Base-by-base conservation (phyloP, 2,113 vertebrate species). In the Synodontis membranacea region DNA sequence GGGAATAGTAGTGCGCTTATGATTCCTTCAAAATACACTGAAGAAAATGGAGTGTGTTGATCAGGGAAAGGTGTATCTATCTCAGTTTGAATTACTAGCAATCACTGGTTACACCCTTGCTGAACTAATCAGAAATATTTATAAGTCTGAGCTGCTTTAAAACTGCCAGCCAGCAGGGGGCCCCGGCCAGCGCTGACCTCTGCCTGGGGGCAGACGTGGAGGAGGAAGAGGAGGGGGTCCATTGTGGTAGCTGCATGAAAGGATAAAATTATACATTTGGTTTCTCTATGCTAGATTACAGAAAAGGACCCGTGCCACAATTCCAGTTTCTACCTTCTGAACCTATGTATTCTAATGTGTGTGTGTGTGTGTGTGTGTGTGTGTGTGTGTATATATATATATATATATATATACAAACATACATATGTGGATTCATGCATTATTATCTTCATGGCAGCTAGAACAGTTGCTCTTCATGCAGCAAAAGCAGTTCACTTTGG, bases 201-300 rank as follows among this genome's bases (percentile, higher is more conserved):
- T 68, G 64, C 64, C 31, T 19, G 64, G 64, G 37, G 64, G 64
- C 64, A 68, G 31, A 68, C 37, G 15, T 31, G 64, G 31, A 17
- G 64, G 64, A 68, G 64, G 64, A 37, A 68, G 64, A 37, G 31
- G 64, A 68, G 31, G 31, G 15, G 64, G 64, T 68, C 64, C 64
- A 68, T 37, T 68, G 64, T 37, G 64, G 64, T 68, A 68, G 64
- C 64, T 68, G 64, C 64, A 19, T 68, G 64, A 68, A 68, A 68
- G 64, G 64, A 68, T 68, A 68, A 37, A 68, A 37, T 68, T 37
- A 68, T 37, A 37, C 15, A 68, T 68, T 66, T 17, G 64, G 31
- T 68, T 68, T 68, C 64, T 68, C 6, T 34, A 17, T 37, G 34
- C 64, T 37, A 37, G 31, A 31, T 37, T 17, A 68, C 31, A 68